A percentile compares a stretch with the other conserved stretches of the same genome.
These are phyloP conservation scores for Scaptodrosophila lebanonensis DNA, from an alignment of 1,140 invertebrate genomes.

Conservation along the genomic window DNA sequence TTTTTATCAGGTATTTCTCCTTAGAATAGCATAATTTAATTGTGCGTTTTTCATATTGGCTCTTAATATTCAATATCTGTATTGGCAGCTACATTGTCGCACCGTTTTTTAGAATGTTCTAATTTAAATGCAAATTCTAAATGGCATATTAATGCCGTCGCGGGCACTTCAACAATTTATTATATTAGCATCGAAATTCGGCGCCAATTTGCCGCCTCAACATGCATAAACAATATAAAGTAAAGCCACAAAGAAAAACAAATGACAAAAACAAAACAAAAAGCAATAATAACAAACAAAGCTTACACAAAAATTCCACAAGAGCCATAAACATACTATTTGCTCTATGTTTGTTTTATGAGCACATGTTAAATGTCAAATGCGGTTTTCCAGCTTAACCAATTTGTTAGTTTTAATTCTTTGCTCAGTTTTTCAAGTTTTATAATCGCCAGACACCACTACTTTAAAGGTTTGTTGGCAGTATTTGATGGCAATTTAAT, in stretches of 20 bases:
- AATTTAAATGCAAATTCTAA: constrained; percentile 69
- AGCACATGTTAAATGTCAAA: constrained; percentile 27
- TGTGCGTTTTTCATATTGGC: constrained; percentile 20
- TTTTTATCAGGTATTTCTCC: too few species aligned
- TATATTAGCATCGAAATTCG: constrained; percentile 35
- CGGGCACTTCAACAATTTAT: constrained; percentile 55
- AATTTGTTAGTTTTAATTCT: constrained; percentile 26
- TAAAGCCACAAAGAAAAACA: constrained; percentile 30
- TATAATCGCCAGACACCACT: constrained; percentile 18
- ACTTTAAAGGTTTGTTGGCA: constrained; percentile 17
- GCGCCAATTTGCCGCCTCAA: constrained; percentile 40
- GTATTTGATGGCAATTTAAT: constrained; percentile 20
- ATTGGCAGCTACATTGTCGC: too few species aligned
- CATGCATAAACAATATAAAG: background rate
- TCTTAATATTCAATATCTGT: too few species aligned
- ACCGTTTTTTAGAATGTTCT: constrained; percentile 49
- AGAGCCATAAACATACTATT: constrained; percentile 33
- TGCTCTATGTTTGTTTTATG: constrained; percentile 19
- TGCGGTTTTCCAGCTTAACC: constrained; percentile 48
- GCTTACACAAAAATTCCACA: constrained; percentile 47
- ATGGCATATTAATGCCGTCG: constrained; percentile 55
- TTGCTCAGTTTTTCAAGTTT: constrained; percentile 42
- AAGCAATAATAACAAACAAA: constrained; percentile 22
- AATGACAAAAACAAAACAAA: constrained; percentile 6
- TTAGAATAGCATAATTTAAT: too few species aligned